Base-by-base conservation (phyloP, 2,797 vertebrate species). In the Alectoris magna region DNA sequence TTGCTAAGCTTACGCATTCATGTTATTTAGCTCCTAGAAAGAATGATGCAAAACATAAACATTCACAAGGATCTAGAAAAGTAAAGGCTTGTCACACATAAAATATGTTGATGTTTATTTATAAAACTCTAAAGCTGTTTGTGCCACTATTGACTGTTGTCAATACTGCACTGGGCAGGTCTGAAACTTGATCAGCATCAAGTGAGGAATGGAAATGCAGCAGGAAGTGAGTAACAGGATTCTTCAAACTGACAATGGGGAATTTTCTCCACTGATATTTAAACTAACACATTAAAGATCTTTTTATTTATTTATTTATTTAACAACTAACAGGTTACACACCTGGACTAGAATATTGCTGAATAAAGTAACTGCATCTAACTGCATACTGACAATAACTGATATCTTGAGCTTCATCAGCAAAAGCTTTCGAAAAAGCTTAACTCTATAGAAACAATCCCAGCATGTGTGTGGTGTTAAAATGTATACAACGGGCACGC, bases 191-290 rank as follows among this genome's bases (percentile, higher is more conserved):
- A 96, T 94, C 92, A 95, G 84, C 93, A 94, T 53, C 85, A 69
- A 95, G 95, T 94, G 83, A 95, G 94, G 94, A 96, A 94, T 86
- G 96, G 97, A 94, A 95, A 91, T 84, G 16, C 88, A 89, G 78
- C 89, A 90, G 96, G 95, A 97, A 98, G 96, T 98, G 97, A 98
- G 97, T 97, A 96, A 66, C 31, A 94, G 93, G 87, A 84, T 89
- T 79, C 92, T 96, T 96, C 78, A 72, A 76, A 78, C 75, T 92
- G 82, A 83, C 73, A 70, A 17, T n/a, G 74, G 70, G 72, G 76
- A 53, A 34, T 74, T 55, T 77, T 78, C 79, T 94, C 73, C 55
- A 62, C 66, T 73, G 31, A 88, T 34, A 66, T 14, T 66, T 71
- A 58, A 76, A 64, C 78, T 95, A 93, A 85, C 71, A 63, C 34